Base-by-base conservation (phyloP, 2,113 vertebrate genomes). In the Athene noctua region DNA sequence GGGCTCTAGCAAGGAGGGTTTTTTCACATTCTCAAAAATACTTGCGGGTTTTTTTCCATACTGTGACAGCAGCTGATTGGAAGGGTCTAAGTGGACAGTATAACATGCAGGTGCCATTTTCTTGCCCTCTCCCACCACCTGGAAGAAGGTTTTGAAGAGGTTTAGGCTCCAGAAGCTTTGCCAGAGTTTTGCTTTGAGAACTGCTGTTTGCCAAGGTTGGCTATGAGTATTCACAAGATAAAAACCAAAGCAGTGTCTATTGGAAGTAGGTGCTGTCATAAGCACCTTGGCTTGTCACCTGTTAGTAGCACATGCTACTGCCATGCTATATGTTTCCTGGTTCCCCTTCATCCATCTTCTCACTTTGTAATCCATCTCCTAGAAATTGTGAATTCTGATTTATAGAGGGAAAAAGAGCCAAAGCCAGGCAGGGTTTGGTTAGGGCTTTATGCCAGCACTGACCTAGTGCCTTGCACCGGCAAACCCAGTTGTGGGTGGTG, bases 391-490 rank as follows among this genome's bases (percentile, higher is more conserved):
- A 7, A 29, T 84, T 89, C 83, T 86, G 20, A 70, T 34, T 47
- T 52, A 3, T 1, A 2, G 15, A 10, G 10, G 2, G 0, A 2
- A 0, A 15, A 32, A 27, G 15, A 22, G 15, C 23, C 55, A 6
- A 87, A 86, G 19, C 25, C 21, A 51, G 49, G 38, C 8, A 40
- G 38, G 13, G 3, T 59, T 88, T 80, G 13, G 11, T 47, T 65
- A 40, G 36, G 42, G 36, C 27, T n/a, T 87, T 80, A 12, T 57
- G 38, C 47, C 30, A 15, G 15, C 51, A 38, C 16, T 46, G 52
- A 44, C 19, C 11, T 57, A 59, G 5, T 47, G 42, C 46, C 23
- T 42, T 36, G 16, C 58, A n/a, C 15, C 68, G 44, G 38, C 44
- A 59, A 59, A 82, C n/a, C 36, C 58, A 63, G 0, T 67, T 93